Conservation (phyloP, 2,888 invertebrate genomes). For the Tenthredo scrophulariae region DNA sequence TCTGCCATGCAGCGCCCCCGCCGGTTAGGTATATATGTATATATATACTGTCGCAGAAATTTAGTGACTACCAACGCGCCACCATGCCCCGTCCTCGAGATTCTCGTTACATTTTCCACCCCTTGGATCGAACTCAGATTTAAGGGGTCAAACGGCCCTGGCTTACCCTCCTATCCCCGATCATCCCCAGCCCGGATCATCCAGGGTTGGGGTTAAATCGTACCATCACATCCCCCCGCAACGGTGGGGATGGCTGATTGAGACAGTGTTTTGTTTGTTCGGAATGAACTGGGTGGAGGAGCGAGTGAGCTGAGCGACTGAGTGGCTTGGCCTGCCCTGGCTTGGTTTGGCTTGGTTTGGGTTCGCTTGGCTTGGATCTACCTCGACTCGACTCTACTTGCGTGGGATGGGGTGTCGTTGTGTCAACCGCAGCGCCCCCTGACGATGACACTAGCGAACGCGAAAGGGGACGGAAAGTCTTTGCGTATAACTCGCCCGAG, state of each 20-base stretch:
- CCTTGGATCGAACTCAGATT: slow-evolving; percentile 55
- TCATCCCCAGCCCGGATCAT: slow-evolving; percentile 8
- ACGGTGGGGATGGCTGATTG: slow-evolving; percentile 73
- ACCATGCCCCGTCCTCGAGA: slow-evolving; percentile 47
- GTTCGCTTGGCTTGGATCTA: slow-evolving; percentile 15
- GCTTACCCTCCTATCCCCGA: slow-evolving; percentile 40
- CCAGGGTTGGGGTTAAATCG: slow-evolving; percentile 41
- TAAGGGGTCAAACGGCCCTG: slow-evolving; percentile 54
- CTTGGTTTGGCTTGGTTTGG: not conserved
- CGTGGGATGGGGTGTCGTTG: slow-evolving; percentile 72
- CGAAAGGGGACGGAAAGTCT: slow-evolving; percentile 73
- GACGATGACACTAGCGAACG: slow-evolving; percentile 77
- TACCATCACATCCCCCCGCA: slow-evolving; percentile 53
- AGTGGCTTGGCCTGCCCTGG: slow-evolving; percentile 18
- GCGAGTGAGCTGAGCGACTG: slow-evolving; percentile 44
- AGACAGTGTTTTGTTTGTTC: slow-evolving; percentile 76
- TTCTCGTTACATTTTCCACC: slow-evolving; percentile 59
- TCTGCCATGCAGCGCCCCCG: not conserved
- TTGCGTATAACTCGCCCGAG: slow-evolving; percentile 67
- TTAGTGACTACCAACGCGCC: slow-evolving; percentile 64
- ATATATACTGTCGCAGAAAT: slow-evolving; percentile 62
- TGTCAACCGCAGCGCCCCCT: slow-evolving; percentile 78
- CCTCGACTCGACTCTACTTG: slow-evolving; percentile 36
- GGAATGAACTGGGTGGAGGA: slow-evolving; percentile 57
- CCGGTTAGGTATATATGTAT: not conserved